phyloP scores from a whole-genome alignment of 2,797 vertebrate genomes.

The Platalea minor region DNA sequence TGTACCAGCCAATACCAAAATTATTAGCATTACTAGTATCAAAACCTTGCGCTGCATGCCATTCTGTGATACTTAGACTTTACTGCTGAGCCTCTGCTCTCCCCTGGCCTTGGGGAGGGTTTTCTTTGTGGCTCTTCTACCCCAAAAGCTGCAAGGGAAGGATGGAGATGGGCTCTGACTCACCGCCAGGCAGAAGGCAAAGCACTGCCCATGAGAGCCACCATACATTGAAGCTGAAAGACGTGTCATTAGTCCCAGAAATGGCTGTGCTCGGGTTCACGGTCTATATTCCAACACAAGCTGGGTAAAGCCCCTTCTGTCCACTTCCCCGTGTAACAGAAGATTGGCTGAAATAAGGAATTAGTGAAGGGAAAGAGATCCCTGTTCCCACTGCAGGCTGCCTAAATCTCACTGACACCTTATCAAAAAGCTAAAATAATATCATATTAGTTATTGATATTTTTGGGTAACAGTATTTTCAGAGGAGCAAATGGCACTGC shows the following conservation, averaged over 20 bases:
- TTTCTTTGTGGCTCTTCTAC: neutral
- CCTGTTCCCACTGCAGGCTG: neutral
- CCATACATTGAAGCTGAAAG: neutral
- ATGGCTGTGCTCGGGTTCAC: neutral
- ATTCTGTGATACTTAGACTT: neutral
- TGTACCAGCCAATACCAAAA: neutral
- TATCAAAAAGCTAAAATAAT: slow-evolving; percentile 33
- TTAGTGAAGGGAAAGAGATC: neutral
- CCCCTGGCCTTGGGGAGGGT: neutral
- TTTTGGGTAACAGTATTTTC: slow-evolving; percentile 30
- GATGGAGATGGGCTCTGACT: neutral
- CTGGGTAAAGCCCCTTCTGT: neutral
- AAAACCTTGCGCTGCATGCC: neutral
- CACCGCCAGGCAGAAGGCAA: neutral
- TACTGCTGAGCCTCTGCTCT: neutral
- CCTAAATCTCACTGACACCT: neutral
- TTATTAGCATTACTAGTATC: neutral
- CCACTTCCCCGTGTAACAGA: neutral
- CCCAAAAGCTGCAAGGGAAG: neutral
- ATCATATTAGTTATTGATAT: slow-evolving; percentile 23
- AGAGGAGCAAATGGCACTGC: slow-evolving; percentile 38
- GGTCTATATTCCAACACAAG: neutral
- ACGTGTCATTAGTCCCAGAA: neutral
- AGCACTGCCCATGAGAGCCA: neutral
- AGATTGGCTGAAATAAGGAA: slow-evolving; percentile 13